A percentile compares a stretch with the other conserved stretches of the same genome.
Evolutionary conservation across 2,113 vertebrate genomes (phyloP).

Genomic region (Sclerurus mexicanus): DNA sequence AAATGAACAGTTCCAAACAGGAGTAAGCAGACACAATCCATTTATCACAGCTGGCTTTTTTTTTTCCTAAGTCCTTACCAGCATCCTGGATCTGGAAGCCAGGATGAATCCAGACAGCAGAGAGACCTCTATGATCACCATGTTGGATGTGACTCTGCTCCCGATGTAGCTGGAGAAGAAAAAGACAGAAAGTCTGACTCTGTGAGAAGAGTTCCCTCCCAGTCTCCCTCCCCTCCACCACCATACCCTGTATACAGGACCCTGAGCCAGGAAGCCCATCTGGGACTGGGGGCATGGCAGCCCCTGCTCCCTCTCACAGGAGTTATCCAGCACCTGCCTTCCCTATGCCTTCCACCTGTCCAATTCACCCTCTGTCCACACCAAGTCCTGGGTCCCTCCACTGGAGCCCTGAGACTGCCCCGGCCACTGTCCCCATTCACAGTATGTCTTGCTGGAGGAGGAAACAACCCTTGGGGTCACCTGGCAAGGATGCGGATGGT

Average conservation of each 20-base stretch:
- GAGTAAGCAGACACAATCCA: not conserved
- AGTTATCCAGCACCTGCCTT: not conserved
- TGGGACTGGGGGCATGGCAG: accelerated
- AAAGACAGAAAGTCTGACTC: not conserved
- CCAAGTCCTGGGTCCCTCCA: not conserved
- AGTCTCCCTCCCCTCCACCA: not conserved
- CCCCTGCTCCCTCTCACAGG: not conserved
- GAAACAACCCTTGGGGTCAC: not conserved
- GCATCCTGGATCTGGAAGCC: not conserved
- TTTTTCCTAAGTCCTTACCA: slow-evolving; percentile 30
- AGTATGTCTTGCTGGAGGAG: not conserved
- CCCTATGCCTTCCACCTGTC: not conserved
- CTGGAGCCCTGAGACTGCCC: not conserved
- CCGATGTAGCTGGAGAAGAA: slow-evolving; percentile 52
- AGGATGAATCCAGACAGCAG: slow-evolving; percentile 57
- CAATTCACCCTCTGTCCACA: not conserved
- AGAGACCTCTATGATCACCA: slow-evolving; percentile 67
- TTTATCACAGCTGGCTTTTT: not conserved
- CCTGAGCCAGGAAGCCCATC: not conserved
- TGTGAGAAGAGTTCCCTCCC: not conserved
- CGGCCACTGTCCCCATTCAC: not conserved
- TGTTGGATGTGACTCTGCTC: slow-evolving; percentile 62
- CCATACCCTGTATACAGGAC: not conserved
- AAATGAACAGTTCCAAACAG: not conserved
- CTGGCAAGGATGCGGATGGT: not conserved